Base-by-base conservation (phyloP, 2,888 invertebrate genomes). In the Drosophila borborema region DNA sequence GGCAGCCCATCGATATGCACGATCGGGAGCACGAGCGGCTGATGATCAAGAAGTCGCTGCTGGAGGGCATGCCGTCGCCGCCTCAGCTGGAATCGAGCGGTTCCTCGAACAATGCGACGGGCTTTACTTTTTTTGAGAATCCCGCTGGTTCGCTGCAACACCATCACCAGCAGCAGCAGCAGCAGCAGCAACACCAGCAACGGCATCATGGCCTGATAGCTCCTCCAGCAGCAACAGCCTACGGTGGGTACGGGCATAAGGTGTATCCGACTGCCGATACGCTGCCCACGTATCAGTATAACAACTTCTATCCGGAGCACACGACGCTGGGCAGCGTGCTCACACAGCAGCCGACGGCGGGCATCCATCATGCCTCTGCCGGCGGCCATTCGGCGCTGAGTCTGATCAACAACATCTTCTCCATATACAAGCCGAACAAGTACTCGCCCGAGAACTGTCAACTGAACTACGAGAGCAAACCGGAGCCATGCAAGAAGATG, bases 401-500 rank as follows among this genome's bases (percentile, higher is more conserved):
- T 77, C 86, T 93, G 64, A 92, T 93, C 78, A 93, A 93, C 73
- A 93, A 93, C 80, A 93, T 93, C 55, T 93, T 93, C 81, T 93
- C 93, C 61, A 93, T 93, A 61, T 93, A 93, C 77, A 93, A 93
- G 76, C 93, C 93, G 60, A 93, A 93, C 77, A 93, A 93, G 70
- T 93, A 93, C 76, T 93, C 93, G 41, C 93, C 93, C 65, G 90
- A 93, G 65, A 93, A 93, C 81, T 93, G 92, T 74, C 92, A 93
- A 77, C 91, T 92, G 72, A 92, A 92, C 77, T 90, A 85, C 6
- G 92, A 92, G 72, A 82, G 89, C 79, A 92, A 93, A 66, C 92
- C 93, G 75, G 92, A 92, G 89, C 92, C 92, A 61, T 92, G 92
- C 89, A 93, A 93, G 78, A 93, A 93, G 82, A 93, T 93, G 92